Percentiles rank a stretch among this genome's conserved stretches.
These are phyloP conservation scores for Falcunculus frontatus DNA, from an alignment of 2,113 vertebrate genomes.

Conservation along the genomic window DNA sequence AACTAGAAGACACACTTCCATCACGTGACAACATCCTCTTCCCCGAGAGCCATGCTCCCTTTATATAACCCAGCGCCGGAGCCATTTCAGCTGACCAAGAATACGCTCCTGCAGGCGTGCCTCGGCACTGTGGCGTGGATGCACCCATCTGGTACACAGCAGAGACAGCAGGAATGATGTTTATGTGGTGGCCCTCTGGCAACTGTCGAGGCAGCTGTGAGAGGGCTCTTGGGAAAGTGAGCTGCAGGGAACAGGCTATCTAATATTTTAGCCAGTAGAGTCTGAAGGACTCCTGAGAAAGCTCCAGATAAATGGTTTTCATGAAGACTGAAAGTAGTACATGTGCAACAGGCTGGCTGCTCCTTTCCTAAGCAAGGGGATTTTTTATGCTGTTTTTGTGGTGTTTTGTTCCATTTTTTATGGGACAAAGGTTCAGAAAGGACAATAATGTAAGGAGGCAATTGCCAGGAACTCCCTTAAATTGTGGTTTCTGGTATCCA, in stretches of 20 bases:
- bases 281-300: background rate
- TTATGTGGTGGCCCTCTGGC: fast-evolving
- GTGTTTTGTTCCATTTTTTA: background rate
- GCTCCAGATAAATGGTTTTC: background rate
- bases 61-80: fast-evolving
- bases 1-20: background rate
- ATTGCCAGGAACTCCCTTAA: background rate
- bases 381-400: fast-evolving
- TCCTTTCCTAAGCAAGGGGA: background rate
- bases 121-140: fast-evolving
- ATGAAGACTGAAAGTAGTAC: background rate
- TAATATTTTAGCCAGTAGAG: background rate
- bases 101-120: fast-evolving
- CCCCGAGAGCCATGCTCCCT: background rate
- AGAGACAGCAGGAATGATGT: background rate
- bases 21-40: fast-evolving
- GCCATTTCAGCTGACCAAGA: background rate
- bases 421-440: background rate
- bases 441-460: background rate
- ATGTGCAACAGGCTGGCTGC: background rate
- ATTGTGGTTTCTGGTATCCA: background rate
- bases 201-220: background rate
- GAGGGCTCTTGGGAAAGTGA: background rate
- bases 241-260: background rate
- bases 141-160: fast-evolving